Evolutionary conservation across 2,888 invertebrate species (phyloP).

Genomic region (Rhaphigaster nebulosa): DNA sequence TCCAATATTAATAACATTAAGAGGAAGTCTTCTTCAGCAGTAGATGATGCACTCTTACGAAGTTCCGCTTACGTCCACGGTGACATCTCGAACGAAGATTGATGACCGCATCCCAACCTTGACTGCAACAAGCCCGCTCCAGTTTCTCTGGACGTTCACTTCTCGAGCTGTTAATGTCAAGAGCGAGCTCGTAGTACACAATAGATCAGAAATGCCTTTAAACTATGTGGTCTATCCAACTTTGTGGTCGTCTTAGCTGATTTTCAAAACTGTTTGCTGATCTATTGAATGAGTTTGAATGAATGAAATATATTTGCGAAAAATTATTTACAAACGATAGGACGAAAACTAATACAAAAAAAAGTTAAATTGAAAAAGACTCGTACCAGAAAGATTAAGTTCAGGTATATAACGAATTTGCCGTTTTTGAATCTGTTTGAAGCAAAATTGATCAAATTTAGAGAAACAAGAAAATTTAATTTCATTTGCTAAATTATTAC

Average conservation of each 20-base stretch:
- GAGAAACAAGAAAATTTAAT: too few relatives aligned
- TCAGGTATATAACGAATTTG: too few relatives aligned
- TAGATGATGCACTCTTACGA: background rate
- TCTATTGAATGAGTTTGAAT: background rate
- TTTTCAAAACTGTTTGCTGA: background rate
- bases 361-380: too few relatives aligned
- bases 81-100: background rate
- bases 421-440: too few relatives aligned
- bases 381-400: too few relatives aligned
- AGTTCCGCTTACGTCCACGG: background rate
- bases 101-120: constrained; percentile 11
- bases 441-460: too few relatives aligned
- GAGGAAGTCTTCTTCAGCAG: background rate
- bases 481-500: too few relatives aligned
- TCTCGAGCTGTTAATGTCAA: background rate
- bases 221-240: background rate
- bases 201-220: background rate
- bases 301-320: background rate
- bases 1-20: background rate
- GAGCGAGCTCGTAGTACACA: background rate
- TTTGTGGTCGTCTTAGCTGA: background rate
- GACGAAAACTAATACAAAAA: too few relatives aligned
- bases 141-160: background rate
- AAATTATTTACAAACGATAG: too few relatives aligned
- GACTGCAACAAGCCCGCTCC: background rate